These are phyloP conservation scores for Xylota segnis DNA, from an alignment of 2,888 invertebrate species.

Conservation along the genomic window DNA sequence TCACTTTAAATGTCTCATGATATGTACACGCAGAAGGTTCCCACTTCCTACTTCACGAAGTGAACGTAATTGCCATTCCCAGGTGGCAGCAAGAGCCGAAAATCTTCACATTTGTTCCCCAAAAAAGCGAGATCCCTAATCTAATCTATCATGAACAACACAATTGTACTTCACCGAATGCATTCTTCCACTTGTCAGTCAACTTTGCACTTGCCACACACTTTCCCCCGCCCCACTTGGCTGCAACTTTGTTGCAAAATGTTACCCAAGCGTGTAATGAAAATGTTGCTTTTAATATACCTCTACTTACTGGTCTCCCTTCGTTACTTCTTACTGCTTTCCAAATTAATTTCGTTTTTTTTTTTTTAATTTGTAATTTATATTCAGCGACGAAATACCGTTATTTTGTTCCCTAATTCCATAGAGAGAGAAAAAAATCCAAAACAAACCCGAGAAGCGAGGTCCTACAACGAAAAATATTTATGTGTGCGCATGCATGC, in stretches of 20 bases:
- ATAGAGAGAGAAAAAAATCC: background rate
- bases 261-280: constrained; percentile 48
- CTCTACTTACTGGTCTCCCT: background rate
- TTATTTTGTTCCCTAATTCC: constrained; percentile 56
- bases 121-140: background rate
- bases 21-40: too few species aligned
- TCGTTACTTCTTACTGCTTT: background rate
- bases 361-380: constrained; percentile 51
- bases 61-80: too few species aligned
- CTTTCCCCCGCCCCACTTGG: background rate
- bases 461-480: constrained; percentile 8
- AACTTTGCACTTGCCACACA: constrained; percentile 17
- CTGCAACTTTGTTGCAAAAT: constrained; percentile 36
- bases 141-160: background rate
- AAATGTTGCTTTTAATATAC: background rate
- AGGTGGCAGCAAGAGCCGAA: too few species aligned
- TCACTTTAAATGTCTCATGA: too few species aligned
- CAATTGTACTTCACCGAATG: background rate
- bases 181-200: constrained; percentile 18
- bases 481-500: constrained; percentile 35
- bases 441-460: constrained; percentile 2
- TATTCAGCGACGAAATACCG: constrained; percentile 48
- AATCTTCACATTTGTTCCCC: too few species aligned
- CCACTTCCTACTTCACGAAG: too few species aligned
- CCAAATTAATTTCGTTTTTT: constrained; percentile 3